Conservation (phyloP, 2,113 vertebrate species). For the Cochlearius cochlearius region DNA sequence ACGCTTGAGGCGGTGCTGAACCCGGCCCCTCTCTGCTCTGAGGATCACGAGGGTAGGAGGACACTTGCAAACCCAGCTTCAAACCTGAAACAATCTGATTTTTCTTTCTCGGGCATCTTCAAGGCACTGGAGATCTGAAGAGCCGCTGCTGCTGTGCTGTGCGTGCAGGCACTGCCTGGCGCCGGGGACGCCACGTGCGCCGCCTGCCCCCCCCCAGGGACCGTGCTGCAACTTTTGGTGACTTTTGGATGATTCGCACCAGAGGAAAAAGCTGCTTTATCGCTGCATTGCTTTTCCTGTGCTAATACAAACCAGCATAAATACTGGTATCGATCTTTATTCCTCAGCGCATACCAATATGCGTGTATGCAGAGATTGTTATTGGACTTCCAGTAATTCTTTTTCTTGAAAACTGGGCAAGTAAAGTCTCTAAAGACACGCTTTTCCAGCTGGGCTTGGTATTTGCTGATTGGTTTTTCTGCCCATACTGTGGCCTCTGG, state of each 20-base stretch:
- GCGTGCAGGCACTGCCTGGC: not conserved
- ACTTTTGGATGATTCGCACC: not conserved
- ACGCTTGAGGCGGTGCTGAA: accelerated
- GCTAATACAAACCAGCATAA: not conserved
- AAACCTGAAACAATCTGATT: not conserved
- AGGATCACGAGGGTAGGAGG: accelerated
- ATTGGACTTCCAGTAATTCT: not conserved
- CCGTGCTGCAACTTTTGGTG: not conserved
- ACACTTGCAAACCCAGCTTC: not conserved
- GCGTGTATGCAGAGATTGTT: not conserved
- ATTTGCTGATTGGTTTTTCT: not conserved
- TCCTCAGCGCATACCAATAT: not conserved
- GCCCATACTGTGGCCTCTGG: not conserved
- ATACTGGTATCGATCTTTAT: not conserved
- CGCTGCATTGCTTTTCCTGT: not conserved
- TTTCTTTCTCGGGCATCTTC: not conserved
- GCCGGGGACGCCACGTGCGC: accelerated
- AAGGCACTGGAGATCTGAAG: not conserved
- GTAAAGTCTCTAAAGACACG: not conserved
- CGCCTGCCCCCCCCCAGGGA: not conserved
- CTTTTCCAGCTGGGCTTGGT: not conserved
- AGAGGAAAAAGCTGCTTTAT: not conserved
- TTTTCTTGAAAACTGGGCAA: not conserved
- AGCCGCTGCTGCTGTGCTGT: not conserved
- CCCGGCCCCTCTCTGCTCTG: not conserved